Evolutionary conservation across 2,888 invertebrate species (phyloP).

Genomic region (Pyrochroa serraticornis): DNA sequence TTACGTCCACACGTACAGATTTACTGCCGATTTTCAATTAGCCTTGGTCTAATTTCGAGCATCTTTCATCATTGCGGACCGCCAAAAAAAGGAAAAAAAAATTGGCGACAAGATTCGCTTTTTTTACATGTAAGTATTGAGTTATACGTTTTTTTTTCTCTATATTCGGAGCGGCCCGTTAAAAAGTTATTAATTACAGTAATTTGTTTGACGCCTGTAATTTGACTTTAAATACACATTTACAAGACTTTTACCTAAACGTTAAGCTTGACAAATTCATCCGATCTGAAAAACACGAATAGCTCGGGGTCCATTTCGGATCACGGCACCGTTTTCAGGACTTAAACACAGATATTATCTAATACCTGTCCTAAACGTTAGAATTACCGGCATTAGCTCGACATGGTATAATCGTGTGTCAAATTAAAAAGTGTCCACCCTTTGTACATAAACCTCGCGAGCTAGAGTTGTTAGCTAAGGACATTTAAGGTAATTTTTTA

Average conservation of each 20-base stretch:
- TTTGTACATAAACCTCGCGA: too few relatives aligned
- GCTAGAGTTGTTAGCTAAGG: too few relatives aligned
- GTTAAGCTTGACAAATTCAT: slow-evolving; percentile 29
- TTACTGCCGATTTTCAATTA: slow-evolving; percentile 16
- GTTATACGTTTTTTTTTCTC: not conserved
- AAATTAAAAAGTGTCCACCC: too few relatives aligned
- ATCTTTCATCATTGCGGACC: not conserved
- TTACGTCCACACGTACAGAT: slow-evolving; percentile 22
- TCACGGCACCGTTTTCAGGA: slow-evolving; percentile 19
- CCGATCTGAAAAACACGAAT: slow-evolving; percentile 16
- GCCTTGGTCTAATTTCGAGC: slow-evolving; percentile 25
- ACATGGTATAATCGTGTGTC: too few relatives aligned
- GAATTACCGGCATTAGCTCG: slow-evolving; percentile 12
- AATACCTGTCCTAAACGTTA: slow-evolving; percentile 11
- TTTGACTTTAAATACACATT: slow-evolving; percentile 26
- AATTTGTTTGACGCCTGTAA: slow-evolving; percentile 23
- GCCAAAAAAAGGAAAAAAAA: not conserved
- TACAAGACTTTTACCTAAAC: slow-evolving; percentile 21
- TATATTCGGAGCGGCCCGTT: not conserved
- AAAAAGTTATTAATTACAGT: slow-evolving; percentile 25
- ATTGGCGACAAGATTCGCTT: not conserved
- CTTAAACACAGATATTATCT: slow-evolving; percentile 23
- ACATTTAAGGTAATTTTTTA: too few relatives aligned
- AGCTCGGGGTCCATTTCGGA: slow-evolving; percentile 13
- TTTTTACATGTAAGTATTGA: not conserved